Evolutionary conservation across 2,797 vertebrate species (phyloP), one percentile per base, ranked within the genome.

Genomic region (Takifugu rubripes): DNA sequence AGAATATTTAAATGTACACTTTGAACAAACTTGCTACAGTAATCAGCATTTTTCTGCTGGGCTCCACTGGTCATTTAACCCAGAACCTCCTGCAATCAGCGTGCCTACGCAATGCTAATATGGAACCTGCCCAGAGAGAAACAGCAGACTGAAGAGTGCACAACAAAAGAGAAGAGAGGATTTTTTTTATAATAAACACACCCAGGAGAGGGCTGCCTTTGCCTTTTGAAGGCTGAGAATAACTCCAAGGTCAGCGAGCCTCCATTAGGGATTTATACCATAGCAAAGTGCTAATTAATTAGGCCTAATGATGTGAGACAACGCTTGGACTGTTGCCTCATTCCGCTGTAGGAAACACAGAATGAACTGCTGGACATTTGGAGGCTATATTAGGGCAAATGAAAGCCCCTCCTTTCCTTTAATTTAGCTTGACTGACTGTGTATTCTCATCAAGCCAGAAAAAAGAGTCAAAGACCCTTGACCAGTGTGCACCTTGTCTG

Each of bases 251-350:
- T 88, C 83, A 77, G 33, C 49, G 36, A 63, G 76, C 62, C 57
- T 67, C 56, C 64, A 75, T 71, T 66, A 50, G 78, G 74, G 70
- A 76, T 66, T 83, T 56, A 70, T 54, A 74, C 77, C 59, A 59
- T 45, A 71, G 57, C 55, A 78, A 86, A 83, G 68, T 66, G 63
- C 68, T 75, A 74, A 85, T 82, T 87, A 89, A 89, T 89, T 85
- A 88, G 76, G 54, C 52, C 66, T 77, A 78, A 86, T 80, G 69
- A 86, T 82, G 69, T 73, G 63, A 85, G 61, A 85, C 80, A 83
- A 74, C 74, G 49, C 70, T 63, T 25, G 59, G 70, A 68, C 60
- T 74, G 52, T 56, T 25, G 31, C 56, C 65, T 70, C 52, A 14
- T 49, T 59, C 48, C 56, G 43, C 59, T 64, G 63, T 33, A 64